Base-by-base conservation (phyloP, 1,140 invertebrate genomes). In the Drosophila insularis region DNA sequence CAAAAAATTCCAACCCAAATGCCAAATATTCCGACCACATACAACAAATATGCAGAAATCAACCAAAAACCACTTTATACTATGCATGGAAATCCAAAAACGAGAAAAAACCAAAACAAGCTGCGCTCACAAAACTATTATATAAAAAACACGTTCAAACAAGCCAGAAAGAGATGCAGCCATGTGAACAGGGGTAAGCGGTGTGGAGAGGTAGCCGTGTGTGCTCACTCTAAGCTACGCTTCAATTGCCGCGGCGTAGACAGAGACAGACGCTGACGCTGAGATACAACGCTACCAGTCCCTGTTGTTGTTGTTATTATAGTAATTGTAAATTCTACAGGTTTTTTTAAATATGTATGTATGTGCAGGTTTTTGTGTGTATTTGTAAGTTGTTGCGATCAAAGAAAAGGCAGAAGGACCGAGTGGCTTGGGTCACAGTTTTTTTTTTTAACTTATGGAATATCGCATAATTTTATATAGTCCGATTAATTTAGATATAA, bases 261-360 rank as follows among this genome's bases (percentile, higher is more conserved):
- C 43, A 50, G 43, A 50, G 43, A 66, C 71, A 87, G 78, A 86
- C 74, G 81, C 81, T 46, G 17, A 50, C 17, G 43, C 8, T 21
- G 43, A 81, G 78, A 77, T 84, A 84, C 65, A 21, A 37, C 35
- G 35, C 66, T 77, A 70, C 74, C 59, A 77, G 66, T 70, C 68
- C 23, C 71, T 66, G 73, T 54, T 68, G 54, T 66, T 72, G 54
- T 67, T 80, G 77, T 19, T 63, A 64, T 67, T 76, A 62, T 71
- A 87, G 82, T 82, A 82, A 78, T 87, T 86, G 82, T 86, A 87
- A 86, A 86, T 86, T 86, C 82, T 86, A 86, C 82, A 87, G 82
- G 82, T 86, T 86, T 86, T 81, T 60, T 54, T 54, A 14, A 3
- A 8, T 10, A 11, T 21, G n/a, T 32, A 21, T 35, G 23, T 17